Conservation (phyloP, 2,797 vertebrate genomes). For the Pseudocheirus occidentalis region DNA sequence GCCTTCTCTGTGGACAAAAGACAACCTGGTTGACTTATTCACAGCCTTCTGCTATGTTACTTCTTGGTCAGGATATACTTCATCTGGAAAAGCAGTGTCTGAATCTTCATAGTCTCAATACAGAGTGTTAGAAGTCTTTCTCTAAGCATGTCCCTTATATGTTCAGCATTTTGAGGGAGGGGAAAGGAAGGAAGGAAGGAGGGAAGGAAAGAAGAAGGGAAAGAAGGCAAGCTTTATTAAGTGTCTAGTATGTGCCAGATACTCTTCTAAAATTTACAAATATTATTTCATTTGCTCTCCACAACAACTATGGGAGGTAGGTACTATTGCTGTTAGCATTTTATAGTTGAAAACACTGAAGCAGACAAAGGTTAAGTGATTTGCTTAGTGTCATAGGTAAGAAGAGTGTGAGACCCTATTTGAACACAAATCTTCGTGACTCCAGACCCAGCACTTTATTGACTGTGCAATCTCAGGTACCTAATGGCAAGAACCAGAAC, state of each 20-base stretch:
- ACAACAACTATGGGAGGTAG: too few relatives aligned
- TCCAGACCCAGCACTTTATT: background rate
- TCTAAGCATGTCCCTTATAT: background rate
- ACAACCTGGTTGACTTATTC: background rate
- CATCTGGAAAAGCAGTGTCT: background rate
- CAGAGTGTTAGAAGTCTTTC: background rate
- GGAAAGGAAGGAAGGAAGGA: too few relatives aligned
- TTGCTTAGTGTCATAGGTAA: background rate
- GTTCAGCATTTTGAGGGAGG: background rate
- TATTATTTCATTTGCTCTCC: too few relatives aligned
- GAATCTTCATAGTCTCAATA: background rate
- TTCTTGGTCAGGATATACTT: background rate
- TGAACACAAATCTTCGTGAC: background rate
- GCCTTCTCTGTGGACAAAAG: background rate
- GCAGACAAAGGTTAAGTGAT: too few relatives aligned
- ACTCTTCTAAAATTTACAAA: background rate
- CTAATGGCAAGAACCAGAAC: too few relatives aligned
- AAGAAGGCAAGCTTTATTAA: too few relatives aligned
- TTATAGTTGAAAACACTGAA: too few relatives aligned
- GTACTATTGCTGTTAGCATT: too few relatives aligned
- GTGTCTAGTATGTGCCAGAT: background rate
- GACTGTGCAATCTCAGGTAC: too few relatives aligned
- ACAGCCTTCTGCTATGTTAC: background rate
- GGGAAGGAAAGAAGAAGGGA: too few relatives aligned
- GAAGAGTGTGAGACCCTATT: background rate